Evolutionary conservation across 2,888 invertebrate genomes (phyloP).

Genomic region (Andrena minutula): DNA sequence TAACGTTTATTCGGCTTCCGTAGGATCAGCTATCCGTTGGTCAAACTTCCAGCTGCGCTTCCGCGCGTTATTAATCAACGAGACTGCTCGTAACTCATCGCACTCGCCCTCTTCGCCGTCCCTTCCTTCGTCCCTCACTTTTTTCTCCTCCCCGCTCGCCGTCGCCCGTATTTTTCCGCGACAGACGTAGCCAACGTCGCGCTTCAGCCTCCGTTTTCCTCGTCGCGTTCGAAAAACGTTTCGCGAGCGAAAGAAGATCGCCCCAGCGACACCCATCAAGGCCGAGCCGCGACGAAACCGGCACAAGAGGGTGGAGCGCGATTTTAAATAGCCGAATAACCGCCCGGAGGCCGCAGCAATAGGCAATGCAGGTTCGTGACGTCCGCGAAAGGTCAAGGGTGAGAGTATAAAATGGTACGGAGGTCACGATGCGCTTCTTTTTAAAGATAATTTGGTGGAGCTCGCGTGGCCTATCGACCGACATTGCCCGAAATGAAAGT

Average conservation of each 20-base stretch:
- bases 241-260: background rate
- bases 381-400: conserved; percentile 71
- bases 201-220: conserved; percentile 6
- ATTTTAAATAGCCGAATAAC: conserved; percentile 59
- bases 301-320: background rate
- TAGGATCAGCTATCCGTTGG: conserved; percentile 54
- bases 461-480: conserved; percentile 27
- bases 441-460: conserved; percentile 60
- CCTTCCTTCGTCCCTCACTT: conserved; percentile 13
- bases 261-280: background rate
- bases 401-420: conserved; percentile 63
- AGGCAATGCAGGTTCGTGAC: conserved; percentile 30
- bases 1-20: conserved; percentile 70
- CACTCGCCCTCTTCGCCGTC: conserved; percentile 30
- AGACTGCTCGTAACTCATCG: conserved; percentile 64
- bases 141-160: conserved; percentile 18
- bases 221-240: conserved; percentile 32
- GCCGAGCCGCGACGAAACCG: background rate
- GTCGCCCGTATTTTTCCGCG: conserved; percentile 21
- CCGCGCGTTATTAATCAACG: conserved; percentile 71
- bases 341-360: conserved; percentile 26
- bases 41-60: conserved; percentile 69
- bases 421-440: conserved; percentile 63
- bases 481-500: conserved; percentile 20
- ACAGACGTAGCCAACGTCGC: background rate